phyloP scores from a whole-genome alignment of 2,888 invertebrate species.

The Cyrtodaria siliqua region DNA sequence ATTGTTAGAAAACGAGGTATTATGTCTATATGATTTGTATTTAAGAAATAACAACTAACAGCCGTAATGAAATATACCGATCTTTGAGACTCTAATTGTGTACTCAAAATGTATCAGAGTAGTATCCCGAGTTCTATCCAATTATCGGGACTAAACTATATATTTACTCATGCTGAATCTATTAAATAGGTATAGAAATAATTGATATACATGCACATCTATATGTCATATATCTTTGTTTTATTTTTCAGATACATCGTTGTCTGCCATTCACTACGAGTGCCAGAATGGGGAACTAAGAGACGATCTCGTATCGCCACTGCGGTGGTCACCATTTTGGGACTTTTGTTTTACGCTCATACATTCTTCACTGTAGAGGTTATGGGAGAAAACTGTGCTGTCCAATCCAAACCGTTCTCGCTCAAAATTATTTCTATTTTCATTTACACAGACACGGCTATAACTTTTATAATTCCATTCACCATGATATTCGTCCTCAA shows the following conservation, averaged over 20 bases:
- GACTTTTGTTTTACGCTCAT: conserved; percentile 71
- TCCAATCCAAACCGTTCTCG: conserved; percentile 51
- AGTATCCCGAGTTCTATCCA: too few relatives aligned
- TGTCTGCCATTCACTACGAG: conserved; percentile 91
- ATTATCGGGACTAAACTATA: too few relatives aligned
- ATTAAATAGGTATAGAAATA: too few relatives aligned
- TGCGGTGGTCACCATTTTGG: conserved; percentile 47
- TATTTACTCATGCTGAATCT: too few relatives aligned
- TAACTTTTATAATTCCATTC: conserved; percentile 75
- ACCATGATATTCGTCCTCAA: conserved; percentile 71
- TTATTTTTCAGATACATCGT: conserved; percentile 90
- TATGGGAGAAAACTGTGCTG: conserved; percentile 34
- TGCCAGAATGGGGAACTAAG: conserved; percentile 70
- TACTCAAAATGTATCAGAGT: too few relatives aligned
- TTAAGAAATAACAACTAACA: too few relatives aligned
- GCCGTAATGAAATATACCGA: too few relatives aligned
- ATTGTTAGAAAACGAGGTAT: too few relatives aligned
- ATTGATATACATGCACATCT: not conserved
- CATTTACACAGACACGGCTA: conserved; percentile 71
- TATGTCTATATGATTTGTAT: too few relatives aligned
- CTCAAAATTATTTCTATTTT: conserved; percentile 63
- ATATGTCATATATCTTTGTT: too few relatives aligned
- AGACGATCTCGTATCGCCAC: conserved; percentile 67
- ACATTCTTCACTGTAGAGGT: conserved; percentile 71
- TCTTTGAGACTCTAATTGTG: too few relatives aligned